Conservation (phyloP, 2,888 invertebrate genomes). For the Heliconius ethilla region DNA sequence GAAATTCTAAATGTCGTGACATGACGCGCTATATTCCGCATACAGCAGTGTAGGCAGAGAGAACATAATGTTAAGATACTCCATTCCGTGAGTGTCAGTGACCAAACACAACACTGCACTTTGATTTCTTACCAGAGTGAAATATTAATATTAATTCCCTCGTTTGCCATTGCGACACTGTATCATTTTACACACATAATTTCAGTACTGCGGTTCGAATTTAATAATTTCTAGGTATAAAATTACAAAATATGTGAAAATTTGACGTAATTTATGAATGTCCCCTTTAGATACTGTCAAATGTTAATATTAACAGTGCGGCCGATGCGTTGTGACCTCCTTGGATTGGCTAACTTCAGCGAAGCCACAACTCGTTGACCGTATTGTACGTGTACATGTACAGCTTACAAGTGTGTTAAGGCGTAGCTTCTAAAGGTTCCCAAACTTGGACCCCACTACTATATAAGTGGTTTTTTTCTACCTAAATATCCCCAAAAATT, state of each 20-base stretch:
- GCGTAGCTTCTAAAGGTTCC: slow-evolving; percentile 51
- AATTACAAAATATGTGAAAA: not conserved
- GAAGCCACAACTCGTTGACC: not conserved
- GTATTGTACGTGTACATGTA: slow-evolving; percentile 53
- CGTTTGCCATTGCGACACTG: too few species aligned
- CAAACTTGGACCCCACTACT: not conserved
- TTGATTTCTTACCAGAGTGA: too few species aligned
- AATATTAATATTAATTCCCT: too few species aligned
- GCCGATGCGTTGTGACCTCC: not conserved
- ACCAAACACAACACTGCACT: too few species aligned
- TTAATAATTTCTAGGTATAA: too few species aligned
- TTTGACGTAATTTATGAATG: not conserved
- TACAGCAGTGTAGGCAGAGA: too few species aligned
- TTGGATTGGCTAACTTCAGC: not conserved
- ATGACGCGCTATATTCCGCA: too few species aligned
- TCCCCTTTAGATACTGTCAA: slow-evolving; percentile 64
- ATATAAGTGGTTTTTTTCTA: not conserved
- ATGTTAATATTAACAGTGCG: slow-evolving; percentile 65
- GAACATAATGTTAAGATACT: too few species aligned
- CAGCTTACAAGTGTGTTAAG: slow-evolving; percentile 60
- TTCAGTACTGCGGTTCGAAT: too few species aligned
- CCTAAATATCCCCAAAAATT: not conserved
- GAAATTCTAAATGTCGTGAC: too few species aligned
- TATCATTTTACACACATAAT: too few species aligned
- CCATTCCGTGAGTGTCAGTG: too few species aligned